A percentile compares a stretch with the other conserved stretches of the same genome.
phyloP scores from a whole-genome alignment of 2,797 vertebrate species.

The Acropternis orthonyx region DNA sequence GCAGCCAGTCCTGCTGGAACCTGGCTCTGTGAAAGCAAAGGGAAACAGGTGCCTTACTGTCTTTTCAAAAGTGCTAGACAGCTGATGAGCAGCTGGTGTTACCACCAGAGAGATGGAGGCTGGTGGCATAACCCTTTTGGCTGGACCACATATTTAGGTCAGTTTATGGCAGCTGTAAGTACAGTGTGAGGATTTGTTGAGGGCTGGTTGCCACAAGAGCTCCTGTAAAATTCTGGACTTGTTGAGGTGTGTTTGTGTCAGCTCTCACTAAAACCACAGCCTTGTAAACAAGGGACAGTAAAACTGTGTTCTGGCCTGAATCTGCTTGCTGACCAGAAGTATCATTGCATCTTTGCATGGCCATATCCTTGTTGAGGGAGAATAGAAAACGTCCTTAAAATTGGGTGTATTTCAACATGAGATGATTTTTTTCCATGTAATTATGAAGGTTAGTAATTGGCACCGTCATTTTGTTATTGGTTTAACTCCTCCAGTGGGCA shows the following conservation, averaged over 20 bases:
- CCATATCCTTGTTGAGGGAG: not conserved
- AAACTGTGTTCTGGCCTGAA: not conserved
- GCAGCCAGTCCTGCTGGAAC: not conserved
- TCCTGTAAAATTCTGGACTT: not conserved
- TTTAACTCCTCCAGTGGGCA: not conserved
- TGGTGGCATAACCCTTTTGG: not conserved
- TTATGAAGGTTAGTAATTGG: not conserved
- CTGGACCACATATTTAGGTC: not conserved
- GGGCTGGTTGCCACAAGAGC: not conserved
- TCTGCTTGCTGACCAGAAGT: not conserved
- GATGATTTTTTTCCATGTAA: not conserved
- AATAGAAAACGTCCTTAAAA: not conserved
- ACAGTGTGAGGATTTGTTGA: not conserved
- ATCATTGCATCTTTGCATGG: not conserved
- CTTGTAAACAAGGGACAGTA: not conserved
- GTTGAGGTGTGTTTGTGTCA: not conserved
- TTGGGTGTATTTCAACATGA: not conserved
- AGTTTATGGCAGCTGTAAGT: not conserved
- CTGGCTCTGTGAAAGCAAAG: not conserved
- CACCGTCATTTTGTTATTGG: not conserved
- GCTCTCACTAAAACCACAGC: not conserved
- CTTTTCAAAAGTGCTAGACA: not conserved
- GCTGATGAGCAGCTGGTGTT: not conserved
- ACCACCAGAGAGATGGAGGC: not conserved
- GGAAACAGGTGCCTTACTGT: not conserved